Evolutionary conservation across 2,113 vertebrate genomes (phyloP).

Genomic region (Chaetorhynchus papuensis): DNA sequence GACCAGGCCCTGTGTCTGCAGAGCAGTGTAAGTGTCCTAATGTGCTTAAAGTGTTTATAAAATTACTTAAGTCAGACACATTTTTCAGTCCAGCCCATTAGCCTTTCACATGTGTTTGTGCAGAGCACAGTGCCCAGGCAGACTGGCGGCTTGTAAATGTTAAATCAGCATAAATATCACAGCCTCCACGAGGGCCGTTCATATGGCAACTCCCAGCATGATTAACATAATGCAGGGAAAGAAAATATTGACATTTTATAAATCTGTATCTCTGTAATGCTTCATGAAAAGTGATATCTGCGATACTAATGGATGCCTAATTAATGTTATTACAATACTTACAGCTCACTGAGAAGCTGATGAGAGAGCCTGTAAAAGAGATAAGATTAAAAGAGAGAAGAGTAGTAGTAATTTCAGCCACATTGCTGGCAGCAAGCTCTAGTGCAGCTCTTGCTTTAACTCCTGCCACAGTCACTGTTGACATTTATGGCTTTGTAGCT

Average conservation of each 20-base stretch:
- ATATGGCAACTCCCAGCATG: background rate
- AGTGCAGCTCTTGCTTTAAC: background rate
- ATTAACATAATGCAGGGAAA: constrained; percentile 51
- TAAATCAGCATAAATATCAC: constrained; percentile 32
- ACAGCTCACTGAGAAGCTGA: background rate
- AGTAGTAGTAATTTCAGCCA: constrained; percentile 21
- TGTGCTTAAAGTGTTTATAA: background rate
- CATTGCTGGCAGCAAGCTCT: background rate
- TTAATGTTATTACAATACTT: constrained; percentile 40
- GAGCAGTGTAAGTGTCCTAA: background rate
- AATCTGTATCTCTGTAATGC: background rate
- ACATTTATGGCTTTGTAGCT: background rate
- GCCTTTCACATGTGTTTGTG: background rate
- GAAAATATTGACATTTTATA: constrained; percentile 49
- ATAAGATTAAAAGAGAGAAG: constrained; percentile 48
- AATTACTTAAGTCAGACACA: background rate
- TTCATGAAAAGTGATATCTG: constrained; percentile 26
- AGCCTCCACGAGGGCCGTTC: background rate
- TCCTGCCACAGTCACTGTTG: background rate
- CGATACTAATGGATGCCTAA: constrained; percentile 62
- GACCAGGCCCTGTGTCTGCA: background rate
- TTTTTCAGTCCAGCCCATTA: constrained; percentile 12
- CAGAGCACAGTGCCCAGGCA: background rate
- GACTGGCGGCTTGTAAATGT: constrained; percentile 32
- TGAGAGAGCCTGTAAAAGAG: constrained; percentile 12